phyloP scores from a whole-genome alignment of 2,113 vertebrate genomes.

The Vicugna pacos region DNA sequence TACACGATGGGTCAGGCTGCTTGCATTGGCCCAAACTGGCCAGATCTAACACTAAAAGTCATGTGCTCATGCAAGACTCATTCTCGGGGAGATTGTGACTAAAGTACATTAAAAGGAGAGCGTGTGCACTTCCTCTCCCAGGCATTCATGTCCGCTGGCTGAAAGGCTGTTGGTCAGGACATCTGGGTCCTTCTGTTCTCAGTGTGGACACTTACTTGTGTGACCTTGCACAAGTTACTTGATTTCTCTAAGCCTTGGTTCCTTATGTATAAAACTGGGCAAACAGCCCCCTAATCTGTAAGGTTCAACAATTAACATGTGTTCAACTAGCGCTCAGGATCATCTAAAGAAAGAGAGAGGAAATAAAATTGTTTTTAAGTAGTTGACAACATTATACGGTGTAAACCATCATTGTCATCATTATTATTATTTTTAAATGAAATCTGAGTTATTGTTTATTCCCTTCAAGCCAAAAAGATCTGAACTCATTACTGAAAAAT shows the following conservation, averaged over 20 bases:
- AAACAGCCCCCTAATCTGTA: background rate
- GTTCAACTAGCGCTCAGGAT: background rate
- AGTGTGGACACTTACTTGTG: background rate
- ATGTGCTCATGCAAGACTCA: background rate
- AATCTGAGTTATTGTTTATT: constrained; percentile 31
- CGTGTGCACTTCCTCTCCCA: background rate
- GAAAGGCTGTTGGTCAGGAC: background rate
- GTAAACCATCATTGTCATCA: background rate
- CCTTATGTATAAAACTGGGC: constrained; percentile 3
- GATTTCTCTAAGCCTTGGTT: constrained; percentile 3
- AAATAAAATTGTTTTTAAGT: constrained; percentile 14
- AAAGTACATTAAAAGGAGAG: background rate
- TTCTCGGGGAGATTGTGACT: background rate
- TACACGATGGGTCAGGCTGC: fast-evolving
- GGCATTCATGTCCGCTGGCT: background rate
- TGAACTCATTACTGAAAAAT: constrained; percentile 43
- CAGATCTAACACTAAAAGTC: background rate
- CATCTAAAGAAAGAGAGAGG: background rate
- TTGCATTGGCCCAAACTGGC: fast-evolving
- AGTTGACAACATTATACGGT: background rate
- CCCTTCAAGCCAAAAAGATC: background rate
- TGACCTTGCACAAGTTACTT: background rate
- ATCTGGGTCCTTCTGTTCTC: background rate
- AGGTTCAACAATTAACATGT: background rate
- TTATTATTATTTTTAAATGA: background rate